A percentile compares a stretch with the other conserved stretches of the same genome.
phyloP scores from a whole-genome alignment of 2,797 vertebrate species.

The Characodon lateralis region DNA sequence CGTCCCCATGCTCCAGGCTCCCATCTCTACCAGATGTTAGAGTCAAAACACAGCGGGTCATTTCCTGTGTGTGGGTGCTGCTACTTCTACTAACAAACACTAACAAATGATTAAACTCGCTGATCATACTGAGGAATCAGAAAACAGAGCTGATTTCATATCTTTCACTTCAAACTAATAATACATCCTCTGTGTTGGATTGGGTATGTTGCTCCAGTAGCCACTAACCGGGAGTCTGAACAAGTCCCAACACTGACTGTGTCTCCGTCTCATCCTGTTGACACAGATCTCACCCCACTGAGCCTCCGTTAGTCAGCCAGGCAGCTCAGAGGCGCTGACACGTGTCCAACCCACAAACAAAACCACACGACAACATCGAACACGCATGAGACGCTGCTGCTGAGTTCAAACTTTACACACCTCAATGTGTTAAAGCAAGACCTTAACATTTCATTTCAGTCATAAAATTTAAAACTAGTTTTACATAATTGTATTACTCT shows the following conservation, averaged over 20 bases:
- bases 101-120: constrained; percentile 44
- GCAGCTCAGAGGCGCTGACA: background rate
- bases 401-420: background rate
- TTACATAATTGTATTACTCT: too few relatives aligned
- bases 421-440: background rate
- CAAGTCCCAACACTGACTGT: constrained; percentile 20
- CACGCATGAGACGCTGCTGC: constrained; percentile 7
- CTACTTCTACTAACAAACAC: constrained; percentile 39
- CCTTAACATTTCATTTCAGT: too few relatives aligned
- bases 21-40: constrained; percentile 75
- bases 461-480: too few relatives aligned
- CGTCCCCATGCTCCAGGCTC: constrained; percentile 36
- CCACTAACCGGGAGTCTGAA: background rate
- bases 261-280: constrained; percentile 25
- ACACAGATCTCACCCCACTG: constrained; percentile 9
- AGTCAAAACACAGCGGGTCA: constrained; percentile 55
- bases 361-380: constrained; percentile 13
- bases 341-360: background rate
- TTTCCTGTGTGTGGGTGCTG: constrained; percentile 49
- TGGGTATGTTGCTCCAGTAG: background rate
- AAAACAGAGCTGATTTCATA: constrained; percentile 8
- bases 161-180: background rate
- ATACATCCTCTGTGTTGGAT: too few relatives aligned
- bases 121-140: background rate
- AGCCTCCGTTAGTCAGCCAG: constrained; percentile 7